phyloP scores from a whole-genome alignment of 2,113 vertebrate genomes.

The Myiagra hebetior region DNA sequence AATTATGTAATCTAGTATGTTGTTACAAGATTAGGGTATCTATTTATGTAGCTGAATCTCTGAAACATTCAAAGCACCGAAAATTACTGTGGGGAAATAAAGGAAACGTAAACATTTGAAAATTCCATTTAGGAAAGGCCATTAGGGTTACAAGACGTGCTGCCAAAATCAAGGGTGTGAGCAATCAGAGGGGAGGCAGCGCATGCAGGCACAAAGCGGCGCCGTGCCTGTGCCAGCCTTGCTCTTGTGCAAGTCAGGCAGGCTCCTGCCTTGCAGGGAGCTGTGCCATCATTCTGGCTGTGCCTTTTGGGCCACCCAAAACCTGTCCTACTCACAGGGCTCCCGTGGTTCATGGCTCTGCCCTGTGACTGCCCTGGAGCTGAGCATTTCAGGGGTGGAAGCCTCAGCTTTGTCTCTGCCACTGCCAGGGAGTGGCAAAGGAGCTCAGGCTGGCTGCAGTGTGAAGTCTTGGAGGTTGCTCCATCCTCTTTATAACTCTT shows the following conservation, averaged over 20 bases:
- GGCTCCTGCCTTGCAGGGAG: background rate
- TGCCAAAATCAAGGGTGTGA: background rate
- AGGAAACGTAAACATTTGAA: background rate
- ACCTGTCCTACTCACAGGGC: fast-evolving
- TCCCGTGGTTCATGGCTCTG: fast-evolving
- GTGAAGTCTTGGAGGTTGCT: background rate
- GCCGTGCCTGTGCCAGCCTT: fast-evolving
- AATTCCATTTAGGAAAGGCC: background rate
- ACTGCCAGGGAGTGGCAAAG: fast-evolving
- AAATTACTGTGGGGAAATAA: slow-evolving; percentile 11
- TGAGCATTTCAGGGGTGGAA: fast-evolving
- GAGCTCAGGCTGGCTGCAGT: background rate
- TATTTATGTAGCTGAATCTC: slow-evolving; percentile 31
- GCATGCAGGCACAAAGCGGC: fast-evolving
- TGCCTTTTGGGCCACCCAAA: background rate
- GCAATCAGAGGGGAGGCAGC: background rate
- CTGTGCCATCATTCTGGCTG: fast-evolving
- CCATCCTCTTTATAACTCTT: background rate
- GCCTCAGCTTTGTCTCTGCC: background rate
- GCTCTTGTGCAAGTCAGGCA: background rate
- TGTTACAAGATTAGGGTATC: slow-evolving; percentile 49
- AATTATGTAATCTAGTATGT: slow-evolving; percentile 57
- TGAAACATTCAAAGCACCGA: slow-evolving; percentile 1
- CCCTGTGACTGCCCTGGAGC: background rate
- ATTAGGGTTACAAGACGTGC: background rate